phyloP scores from a whole-genome alignment of 1,140 invertebrate species.

The Diorhabda elongata region DNA sequence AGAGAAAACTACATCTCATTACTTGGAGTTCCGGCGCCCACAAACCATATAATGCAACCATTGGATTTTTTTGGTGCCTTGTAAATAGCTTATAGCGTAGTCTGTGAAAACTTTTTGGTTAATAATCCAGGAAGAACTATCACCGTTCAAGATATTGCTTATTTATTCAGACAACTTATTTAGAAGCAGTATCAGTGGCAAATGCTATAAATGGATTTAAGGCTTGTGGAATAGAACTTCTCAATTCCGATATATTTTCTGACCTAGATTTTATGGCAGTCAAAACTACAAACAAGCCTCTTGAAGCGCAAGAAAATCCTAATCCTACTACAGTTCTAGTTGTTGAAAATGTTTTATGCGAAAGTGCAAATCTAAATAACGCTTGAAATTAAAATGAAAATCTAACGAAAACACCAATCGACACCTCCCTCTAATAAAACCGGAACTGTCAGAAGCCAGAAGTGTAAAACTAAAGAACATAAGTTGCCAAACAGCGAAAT shows the following conservation, averaged over 20 bases:
- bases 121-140: slow-evolving; percentile 12
- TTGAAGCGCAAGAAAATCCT: no score
- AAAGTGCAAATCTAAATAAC: no score
- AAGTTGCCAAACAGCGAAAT: no score
- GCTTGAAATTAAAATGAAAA: no score
- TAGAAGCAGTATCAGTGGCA: background rate
- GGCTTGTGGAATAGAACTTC: background rate
- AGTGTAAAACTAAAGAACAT: no score
- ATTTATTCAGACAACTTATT: slow-evolving; percentile 10
- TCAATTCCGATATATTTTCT: background rate
- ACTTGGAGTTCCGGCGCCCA: slow-evolving; percentile 44
- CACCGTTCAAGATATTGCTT: slow-evolving; percentile 12
- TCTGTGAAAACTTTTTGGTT: background rate
- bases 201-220: slow-evolving; percentile 18
- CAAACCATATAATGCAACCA: slow-evolving; percentile 44
- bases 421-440: no score
- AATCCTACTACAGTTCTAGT: no score
- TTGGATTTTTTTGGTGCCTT: slow-evolving; percentile 46
- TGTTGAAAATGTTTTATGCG: no score
- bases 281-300: background rate
- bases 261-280: background rate
- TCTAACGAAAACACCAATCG: no score
- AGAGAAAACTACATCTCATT: slow-evolving; percentile 42
- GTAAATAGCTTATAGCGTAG: slow-evolving; percentile 36
- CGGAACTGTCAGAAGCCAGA: no score